Evolutionary conservation across 2,888 invertebrate genomes (phyloP), one percentile per base, ranked within the genome.

Genomic region (Andrena bucephala): DNA sequence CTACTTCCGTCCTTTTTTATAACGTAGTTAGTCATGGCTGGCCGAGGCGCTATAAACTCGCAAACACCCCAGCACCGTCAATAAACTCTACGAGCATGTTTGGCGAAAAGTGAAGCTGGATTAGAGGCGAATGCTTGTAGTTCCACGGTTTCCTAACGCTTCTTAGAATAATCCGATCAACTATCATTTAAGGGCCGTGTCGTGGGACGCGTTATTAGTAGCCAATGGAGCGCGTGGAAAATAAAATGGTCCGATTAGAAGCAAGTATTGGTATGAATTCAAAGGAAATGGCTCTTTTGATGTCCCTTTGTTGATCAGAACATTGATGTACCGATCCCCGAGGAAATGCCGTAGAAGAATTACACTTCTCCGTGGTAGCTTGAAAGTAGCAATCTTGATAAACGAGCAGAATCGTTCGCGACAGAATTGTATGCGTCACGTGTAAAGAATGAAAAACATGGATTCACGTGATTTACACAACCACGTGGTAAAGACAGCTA

Each of bases 21-120:
- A 80, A 82, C 75, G 27, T 57, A 57, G 81, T 74, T 82, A 80
- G 70, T 24, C 62, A 69, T 42, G 80, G 80, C 75, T 67, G 57
- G 74, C 13, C 62, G 67, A 67, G 66, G 36, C 48, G 73, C 54
- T 70, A 67, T 74, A 79, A 81, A 82, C 60, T 71, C 29, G 42
- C 16, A 27, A 57, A 52, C 42, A 42, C 52, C 54, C 20, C 59
- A 68, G 59, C 20, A 48, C 69, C 54, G 27, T 36, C 72, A 65
- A 74, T 81, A 66, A 73, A 81, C 68, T 59, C n/a, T 54, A 13
- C 48, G 48, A 50, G 36, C 62, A 67, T 71, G 68, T 72, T 65
- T 57, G 27, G 13, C 52, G 59, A 65, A 59, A 48, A 72, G 16
- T 36, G 59, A n/a, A n/a, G 27, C 36, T 33, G n/a, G 29, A 50